Evolutionary conservation across 2,113 vertebrate species (phyloP), one percentile per base, ranked within the genome.

Genomic region (Cromileptes altivelis): DNA sequence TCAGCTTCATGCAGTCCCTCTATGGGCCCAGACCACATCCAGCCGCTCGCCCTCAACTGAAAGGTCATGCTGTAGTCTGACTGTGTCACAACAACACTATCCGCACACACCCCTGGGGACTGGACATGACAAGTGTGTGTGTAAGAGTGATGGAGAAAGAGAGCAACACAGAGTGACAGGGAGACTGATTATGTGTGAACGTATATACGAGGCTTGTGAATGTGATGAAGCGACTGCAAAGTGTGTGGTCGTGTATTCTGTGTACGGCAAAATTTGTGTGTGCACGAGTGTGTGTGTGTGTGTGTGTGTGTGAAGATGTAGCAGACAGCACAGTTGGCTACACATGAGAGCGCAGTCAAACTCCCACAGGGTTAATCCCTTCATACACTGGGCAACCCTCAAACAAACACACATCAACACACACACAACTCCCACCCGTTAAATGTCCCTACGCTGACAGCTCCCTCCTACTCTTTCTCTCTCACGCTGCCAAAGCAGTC

Each of bases 321-420:
- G 82, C 76, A 88, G 75, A 91, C 78, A 72, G 88, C 82, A 88
- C 76, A 88, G 83, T 85, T 91, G 88, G 80, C 84, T 84, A 73
- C 85, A 85, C 85, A 88, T 86, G 72, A 86, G 85, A 84, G 73
- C 49, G 53, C 71, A 87, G 78, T 86, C 71, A 68, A 81, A 85
- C 81, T 88, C 85, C 86, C 84, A 89, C 85, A 81, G 70, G 90
- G 90, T 85, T 88, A 86, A 89, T 88, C 73, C 75, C 65, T 77
- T 85, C 50, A 70, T 73, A 85, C 23, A 70, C 45, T 70, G 82
- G 84, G 84, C 80, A 89, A 55, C 81, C 78, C 81, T 78, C 27
- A 81, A 53, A 75, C 61, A 70, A 33, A 81, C 77, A 77, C 80
- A 63, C 55, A 53, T 37, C 74, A 42, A 61, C 57, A 69, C 23